Evolutionary conservation across 2,888 invertebrate genomes (phyloP).

Genomic region (Meiosimyza decipiens): DNA sequence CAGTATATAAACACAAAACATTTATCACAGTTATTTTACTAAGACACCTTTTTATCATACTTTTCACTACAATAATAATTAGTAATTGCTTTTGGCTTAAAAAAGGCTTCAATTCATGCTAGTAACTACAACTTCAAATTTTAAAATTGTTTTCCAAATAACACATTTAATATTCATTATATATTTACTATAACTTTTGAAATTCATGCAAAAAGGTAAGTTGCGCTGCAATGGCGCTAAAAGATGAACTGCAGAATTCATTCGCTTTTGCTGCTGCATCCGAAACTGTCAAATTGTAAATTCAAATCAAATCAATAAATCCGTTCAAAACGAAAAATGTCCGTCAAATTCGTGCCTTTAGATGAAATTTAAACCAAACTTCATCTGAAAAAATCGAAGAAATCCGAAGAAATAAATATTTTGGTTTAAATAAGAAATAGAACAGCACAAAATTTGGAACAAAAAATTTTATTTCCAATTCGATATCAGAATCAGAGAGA

Average conservation of each 20-base stretch:
- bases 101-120: too few relatives aligned
- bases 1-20: too few relatives aligned
- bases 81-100: too few relatives aligned
- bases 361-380: constrained; percentile 63
- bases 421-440: constrained; percentile 10
- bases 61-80: too few relatives aligned
- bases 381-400: constrained; percentile 21
- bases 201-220: constrained; percentile 19
- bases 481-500: constrained; percentile 32
- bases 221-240: constrained; percentile 7
- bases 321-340: constrained; percentile 65
- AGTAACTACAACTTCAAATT: too few relatives aligned
- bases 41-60: too few relatives aligned
- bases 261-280: neutral
- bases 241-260: constrained; percentile 10
- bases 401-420: neutral
- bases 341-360: constrained; percentile 65
- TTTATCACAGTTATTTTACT: too few relatives aligned
- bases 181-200: neutral
- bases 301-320: constrained; percentile 41
- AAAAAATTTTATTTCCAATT: constrained; percentile 10
- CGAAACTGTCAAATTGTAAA: constrained; percentile 9
- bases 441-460: neutral
- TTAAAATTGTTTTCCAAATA: neutral
- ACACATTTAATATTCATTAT: neutral